phyloP scores from a whole-genome alignment of 1,140 invertebrate genomes.

The Drosophila seguyi region DNA sequence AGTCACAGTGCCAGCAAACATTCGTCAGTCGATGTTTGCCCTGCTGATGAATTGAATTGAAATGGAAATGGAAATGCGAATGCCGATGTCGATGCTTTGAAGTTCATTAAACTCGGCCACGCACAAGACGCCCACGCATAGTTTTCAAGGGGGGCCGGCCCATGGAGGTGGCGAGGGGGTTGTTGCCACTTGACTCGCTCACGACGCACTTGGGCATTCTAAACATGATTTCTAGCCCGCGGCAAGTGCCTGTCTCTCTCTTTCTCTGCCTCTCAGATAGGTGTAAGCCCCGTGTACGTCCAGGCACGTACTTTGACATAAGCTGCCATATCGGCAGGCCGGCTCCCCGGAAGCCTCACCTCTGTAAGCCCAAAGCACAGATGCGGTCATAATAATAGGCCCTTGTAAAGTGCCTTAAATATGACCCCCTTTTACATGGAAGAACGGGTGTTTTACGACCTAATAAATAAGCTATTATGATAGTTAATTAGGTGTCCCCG shows the following conservation, averaged over 20 bases:
- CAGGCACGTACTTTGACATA: conserved; percentile 67
- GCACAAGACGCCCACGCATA: conserved; percentile 57
- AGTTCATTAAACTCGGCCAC: conserved; percentile 71
- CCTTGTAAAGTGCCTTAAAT: conserved; percentile 5
- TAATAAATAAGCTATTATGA: conserved; percentile 13
- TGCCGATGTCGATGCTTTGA: conserved; percentile 37
- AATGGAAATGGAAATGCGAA: conserved; percentile 33
- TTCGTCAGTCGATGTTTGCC: conserved; percentile 42
- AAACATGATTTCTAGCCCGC: conserved; percentile 73
- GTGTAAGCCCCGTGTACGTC: conserved; percentile 44
- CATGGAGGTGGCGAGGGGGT: not conserved
- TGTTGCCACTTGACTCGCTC: conserved; percentile 61
- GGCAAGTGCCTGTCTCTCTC: conserved; percentile 50
- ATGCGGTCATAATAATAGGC: conserved; percentile 25
- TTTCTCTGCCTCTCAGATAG: conserved; percentile 23
- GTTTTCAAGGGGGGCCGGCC: conserved; percentile 20
- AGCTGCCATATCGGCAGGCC: conserved; percentile 66
- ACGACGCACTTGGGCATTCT: conserved; percentile 69
- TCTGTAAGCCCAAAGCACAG: conserved; percentile 3
- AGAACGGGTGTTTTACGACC: conserved; percentile 5
- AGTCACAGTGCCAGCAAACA: conserved; percentile 22
- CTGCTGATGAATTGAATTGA: conserved; percentile 61
- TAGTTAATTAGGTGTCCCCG: conserved; percentile 8
- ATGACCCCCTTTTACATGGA: not conserved
- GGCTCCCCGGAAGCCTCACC: conserved; percentile 19